phyloP scores from a whole-genome alignment of 2,888 invertebrate genomes.

The Agrochola litura region DNA sequence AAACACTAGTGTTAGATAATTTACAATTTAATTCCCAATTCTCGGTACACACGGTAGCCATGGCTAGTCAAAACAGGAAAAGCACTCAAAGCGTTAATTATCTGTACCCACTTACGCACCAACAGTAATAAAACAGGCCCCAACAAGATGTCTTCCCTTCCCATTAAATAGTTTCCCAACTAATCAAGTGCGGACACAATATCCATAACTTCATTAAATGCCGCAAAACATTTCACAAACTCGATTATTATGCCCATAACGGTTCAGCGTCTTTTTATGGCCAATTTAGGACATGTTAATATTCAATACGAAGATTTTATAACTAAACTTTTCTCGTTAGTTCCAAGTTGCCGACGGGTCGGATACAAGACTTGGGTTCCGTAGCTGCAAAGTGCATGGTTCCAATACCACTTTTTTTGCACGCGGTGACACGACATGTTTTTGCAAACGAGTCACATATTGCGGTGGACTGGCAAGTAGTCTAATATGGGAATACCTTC shows the following conservation, averaged over 20 bases:
- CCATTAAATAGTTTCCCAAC: slow-evolving; percentile 68
- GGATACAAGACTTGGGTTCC: slow-evolving; percentile 70
- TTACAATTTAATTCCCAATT: background rate
- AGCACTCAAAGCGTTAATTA: slow-evolving; percentile 39
- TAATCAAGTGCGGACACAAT: slow-evolving; percentile 70
- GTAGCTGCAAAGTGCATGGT: slow-evolving; percentile 56
- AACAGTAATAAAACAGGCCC: slow-evolving; percentile 51
- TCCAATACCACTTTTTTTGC: slow-evolving; percentile 59
- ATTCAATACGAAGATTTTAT: slow-evolving; percentile 87
- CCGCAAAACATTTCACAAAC: slow-evolving; percentile 70
- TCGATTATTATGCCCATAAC: slow-evolving; percentile 80
- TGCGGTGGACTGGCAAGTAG: slow-evolving; percentile 36
- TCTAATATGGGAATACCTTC: slow-evolving; percentile 47
- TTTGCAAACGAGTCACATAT: slow-evolving; percentile 59
- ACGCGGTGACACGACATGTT: slow-evolving; percentile 47
- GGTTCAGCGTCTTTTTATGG: slow-evolving; percentile 76
- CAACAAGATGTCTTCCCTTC: slow-evolving; percentile 43
- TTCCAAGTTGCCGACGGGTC: slow-evolving; percentile 71
- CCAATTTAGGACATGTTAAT: slow-evolving; percentile 85
- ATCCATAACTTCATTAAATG: slow-evolving; percentile 71
- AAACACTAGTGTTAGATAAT: too few relatives aligned
- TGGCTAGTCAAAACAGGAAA: slow-evolving; percentile 10
- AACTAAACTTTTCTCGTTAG: slow-evolving; percentile 85
- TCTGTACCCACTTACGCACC: slow-evolving; percentile 27
- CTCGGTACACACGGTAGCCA: background rate